These are phyloP conservation scores for Ischnura elegans DNA, from an alignment of 2,888 invertebrate genomes.

Conservation along the genomic window DNA sequence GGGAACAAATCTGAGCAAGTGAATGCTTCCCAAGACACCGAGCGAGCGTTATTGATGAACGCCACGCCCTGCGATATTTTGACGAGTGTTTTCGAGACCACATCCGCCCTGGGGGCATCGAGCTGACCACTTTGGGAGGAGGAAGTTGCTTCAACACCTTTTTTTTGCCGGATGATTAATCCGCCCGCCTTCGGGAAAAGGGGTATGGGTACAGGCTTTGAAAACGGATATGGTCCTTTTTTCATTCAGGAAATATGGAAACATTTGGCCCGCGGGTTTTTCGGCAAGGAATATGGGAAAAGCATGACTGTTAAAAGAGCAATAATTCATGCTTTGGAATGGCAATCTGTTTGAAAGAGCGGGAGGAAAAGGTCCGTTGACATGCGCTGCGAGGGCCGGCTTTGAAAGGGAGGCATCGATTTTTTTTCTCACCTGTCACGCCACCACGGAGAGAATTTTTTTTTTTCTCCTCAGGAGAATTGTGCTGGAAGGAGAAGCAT, in stretches of 20 bases:
- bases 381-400: constrained; percentile 58
- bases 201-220: constrained; percentile 29
- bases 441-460: background rate
- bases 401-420: constrained; percentile 49
- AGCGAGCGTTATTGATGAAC: constrained; percentile 47
- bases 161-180: constrained; percentile 58
- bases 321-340: constrained; percentile 58
- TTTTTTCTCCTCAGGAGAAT: constrained; percentile 14
- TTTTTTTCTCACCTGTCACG: constrained; percentile 40
- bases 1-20: constrained; percentile 12
- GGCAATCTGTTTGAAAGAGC: constrained; percentile 49
- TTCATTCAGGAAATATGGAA: constrained; percentile 66
- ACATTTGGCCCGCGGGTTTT: constrained; percentile 56
- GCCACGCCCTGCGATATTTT: constrained; percentile 66
- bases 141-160: constrained; percentile 27
- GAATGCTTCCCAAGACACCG: constrained; percentile 59
- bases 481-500: background rate
- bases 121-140: constrained; percentile 49
- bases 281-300: constrained; percentile 63
- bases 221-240: constrained; percentile 66
- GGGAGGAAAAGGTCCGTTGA: constrained; percentile 51
- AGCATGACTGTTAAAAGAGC: constrained; percentile 60
- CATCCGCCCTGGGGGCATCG: constrained; percentile 47
- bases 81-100: constrained; percentile 62
- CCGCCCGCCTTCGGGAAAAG: constrained; percentile 41